These are phyloP conservation scores for Lasioglossum baleicum DNA, from an alignment of 1,140 invertebrate genomes.

Conservation along the genomic window DNA sequence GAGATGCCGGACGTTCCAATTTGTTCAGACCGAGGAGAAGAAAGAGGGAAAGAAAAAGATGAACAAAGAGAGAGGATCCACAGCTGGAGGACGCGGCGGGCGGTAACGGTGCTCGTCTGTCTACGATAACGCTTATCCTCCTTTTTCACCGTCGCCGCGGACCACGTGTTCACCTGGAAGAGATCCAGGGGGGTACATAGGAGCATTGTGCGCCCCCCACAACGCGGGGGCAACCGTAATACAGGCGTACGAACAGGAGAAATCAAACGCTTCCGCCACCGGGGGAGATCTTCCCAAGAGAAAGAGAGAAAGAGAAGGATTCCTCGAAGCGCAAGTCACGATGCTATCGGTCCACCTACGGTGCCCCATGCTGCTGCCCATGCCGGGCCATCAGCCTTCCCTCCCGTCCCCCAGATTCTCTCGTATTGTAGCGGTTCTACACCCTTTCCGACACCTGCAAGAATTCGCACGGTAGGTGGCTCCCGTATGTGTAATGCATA, in stretches of 20 bases:
- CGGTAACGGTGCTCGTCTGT: slow-evolving; percentile 18
- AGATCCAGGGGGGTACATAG: slow-evolving; percentile 33
- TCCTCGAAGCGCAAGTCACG: slow-evolving; percentile 55
- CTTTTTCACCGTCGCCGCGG: slow-evolving; percentile 14
- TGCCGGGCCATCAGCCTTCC: too few species aligned
- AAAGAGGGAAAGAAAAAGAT: too few species aligned
- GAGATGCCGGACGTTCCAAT: slow-evolving; percentile 34
- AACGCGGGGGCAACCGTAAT: slow-evolving; percentile 40
- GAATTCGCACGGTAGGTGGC: slow-evolving; percentile 65
- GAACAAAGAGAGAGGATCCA: background rate
- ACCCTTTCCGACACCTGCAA: slow-evolving; percentile 61
- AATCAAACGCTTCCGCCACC: slow-evolving; percentile 50
- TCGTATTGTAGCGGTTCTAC: slow-evolving; percentile 1
- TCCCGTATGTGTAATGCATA: slow-evolving; percentile 44
- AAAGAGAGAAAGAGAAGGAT: slow-evolving; percentile 4
- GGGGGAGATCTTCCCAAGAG: slow-evolving; percentile 20
- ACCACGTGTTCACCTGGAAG: slow-evolving; percentile 26
- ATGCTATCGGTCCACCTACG: slow-evolving; percentile 54
- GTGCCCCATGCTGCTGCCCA: slow-evolving; percentile 6
- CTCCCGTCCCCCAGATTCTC: background rate
- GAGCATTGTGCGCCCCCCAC: slow-evolving; percentile 31
- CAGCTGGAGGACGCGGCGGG: slow-evolving; percentile 45
- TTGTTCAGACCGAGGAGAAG: slow-evolving; percentile 29
- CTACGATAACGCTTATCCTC: slow-evolving; percentile 40
- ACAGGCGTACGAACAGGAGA: slow-evolving; percentile 41